Conservation (phyloP, 2,888 invertebrate genomes). For the Acholoe squamosa region DNA sequence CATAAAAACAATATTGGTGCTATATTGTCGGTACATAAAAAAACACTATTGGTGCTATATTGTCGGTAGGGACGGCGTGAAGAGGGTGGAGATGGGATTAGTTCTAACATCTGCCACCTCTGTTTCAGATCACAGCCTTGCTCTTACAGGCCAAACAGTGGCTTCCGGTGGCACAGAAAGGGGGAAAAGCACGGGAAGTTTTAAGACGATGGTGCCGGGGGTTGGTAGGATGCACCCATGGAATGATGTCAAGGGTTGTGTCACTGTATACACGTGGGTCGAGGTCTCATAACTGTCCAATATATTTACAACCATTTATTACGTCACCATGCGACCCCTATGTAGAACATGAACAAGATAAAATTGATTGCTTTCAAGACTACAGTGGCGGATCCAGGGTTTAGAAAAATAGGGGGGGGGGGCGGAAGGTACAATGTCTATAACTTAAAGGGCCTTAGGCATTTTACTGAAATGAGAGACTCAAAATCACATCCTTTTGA, state of each 20-base stretch:
- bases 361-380: no score
- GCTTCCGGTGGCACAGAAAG: not conserved
- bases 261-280: not conserved
- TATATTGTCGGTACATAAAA: not conserved
- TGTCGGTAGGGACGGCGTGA: not conserved
- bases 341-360: no score
- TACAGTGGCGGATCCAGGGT: no score
- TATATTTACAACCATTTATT: no score
- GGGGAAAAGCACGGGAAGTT: not conserved
- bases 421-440: no score
- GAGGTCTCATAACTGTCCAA: not conserved
- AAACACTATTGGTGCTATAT: not conserved
- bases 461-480: no score
- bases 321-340: no score
- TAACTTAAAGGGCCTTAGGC: no score
- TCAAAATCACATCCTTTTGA: no score
- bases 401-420: no score
- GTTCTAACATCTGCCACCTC: not conserved
- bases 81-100: not conserved
- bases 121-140: not conserved
- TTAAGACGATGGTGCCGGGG: not conserved
- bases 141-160: not conserved
- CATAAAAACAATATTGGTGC: not conserved
- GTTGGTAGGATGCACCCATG: not conserved
- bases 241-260: not conserved